These are phyloP conservation scores for Panzeria rudis DNA, from an alignment of 2,888 invertebrate species.

Conservation along the genomic window DNA sequence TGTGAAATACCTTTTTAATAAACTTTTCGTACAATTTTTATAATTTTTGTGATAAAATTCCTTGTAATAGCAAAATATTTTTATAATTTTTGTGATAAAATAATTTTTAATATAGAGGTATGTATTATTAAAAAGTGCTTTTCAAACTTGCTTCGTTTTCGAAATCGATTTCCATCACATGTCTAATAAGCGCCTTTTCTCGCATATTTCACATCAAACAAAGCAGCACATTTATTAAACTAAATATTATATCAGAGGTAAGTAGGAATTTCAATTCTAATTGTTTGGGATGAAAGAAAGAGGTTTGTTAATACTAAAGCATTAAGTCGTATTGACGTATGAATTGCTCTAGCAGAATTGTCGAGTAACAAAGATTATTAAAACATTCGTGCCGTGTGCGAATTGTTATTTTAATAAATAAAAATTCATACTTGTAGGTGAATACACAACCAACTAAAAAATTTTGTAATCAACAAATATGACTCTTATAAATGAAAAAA, in stretches of 20 bases:
- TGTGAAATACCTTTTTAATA: too few species aligned
- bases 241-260: slow-evolving; percentile 15
- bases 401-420: slow-evolving; percentile 58
- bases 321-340: slow-evolving; percentile 36
- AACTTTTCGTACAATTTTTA: too few species aligned
- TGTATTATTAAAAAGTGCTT: too few species aligned
- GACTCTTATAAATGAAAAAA: background rate
- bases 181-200: background rate
- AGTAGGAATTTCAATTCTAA: slow-evolving; percentile 13
- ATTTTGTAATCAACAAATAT: background rate
- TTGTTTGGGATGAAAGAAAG: background rate
- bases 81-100: too few species aligned
- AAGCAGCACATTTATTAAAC: slow-evolving; percentile 23
- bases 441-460: background rate
- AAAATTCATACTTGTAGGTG: background rate
- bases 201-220: background rate
- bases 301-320: slow-evolving; percentile 8
- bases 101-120: too few species aligned
- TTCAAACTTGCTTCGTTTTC: too few species aligned
- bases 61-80: too few species aligned
- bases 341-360: slow-evolving; percentile 24
- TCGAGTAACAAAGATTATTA: slow-evolving; percentile 45
- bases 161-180: too few species aligned
- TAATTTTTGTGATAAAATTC: too few species aligned
- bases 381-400: slow-evolving; percentile 74